Evolutionary conservation across 2,797 vertebrate species (phyloP), one percentile per base, ranked within the genome.

Genomic region (Numenius phaeopus): DNA sequence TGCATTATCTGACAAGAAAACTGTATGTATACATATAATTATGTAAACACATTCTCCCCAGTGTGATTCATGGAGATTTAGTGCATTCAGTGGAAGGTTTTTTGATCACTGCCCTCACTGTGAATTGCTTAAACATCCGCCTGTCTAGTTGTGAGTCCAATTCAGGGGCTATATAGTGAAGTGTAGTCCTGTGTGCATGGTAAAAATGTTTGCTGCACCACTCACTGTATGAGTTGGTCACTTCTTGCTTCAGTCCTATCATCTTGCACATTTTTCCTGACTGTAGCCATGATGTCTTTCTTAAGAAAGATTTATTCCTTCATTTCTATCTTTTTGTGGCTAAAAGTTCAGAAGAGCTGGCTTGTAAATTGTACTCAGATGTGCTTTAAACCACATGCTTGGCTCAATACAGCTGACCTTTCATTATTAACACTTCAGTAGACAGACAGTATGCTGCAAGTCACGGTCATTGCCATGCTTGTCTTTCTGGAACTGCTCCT

Each of bases 11-110:
- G 73, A 42, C 69, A 87, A 95, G 54, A 3, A 3, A 95, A 87
- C 65, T 93, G 55, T 94, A 78, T 88, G 95, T 94, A 86, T 88
- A 88, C 71, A 81, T 91, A 84, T 54, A 83, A 84, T 93, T 96
- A 94, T 90, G 75, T 93, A 87, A 93, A 85, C 81, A 78, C 64
- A 40, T 84, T 92, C 75, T 90, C 59, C 55, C 34, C 46, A 32
- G 52, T 71, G 78, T 87, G 72, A 89, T 95, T 91, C 88, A 54
- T 91, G 39, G 64, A 15, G 7, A 87, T 91, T 67, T 80, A 83
- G 58, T 87, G 71, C 87, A 92, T 46, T 58, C 75, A 77, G 24
- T 91, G 88, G n/a, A 91, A 95, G 58, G 10, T 73, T 91, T 95
- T 87, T 93, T 91, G 46, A 83, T 91, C 42, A 15, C 55, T 92